Evolutionary conservation across 2,113 vertebrate genomes (phyloP).

Genomic region (Perca schrenkii): DNA sequence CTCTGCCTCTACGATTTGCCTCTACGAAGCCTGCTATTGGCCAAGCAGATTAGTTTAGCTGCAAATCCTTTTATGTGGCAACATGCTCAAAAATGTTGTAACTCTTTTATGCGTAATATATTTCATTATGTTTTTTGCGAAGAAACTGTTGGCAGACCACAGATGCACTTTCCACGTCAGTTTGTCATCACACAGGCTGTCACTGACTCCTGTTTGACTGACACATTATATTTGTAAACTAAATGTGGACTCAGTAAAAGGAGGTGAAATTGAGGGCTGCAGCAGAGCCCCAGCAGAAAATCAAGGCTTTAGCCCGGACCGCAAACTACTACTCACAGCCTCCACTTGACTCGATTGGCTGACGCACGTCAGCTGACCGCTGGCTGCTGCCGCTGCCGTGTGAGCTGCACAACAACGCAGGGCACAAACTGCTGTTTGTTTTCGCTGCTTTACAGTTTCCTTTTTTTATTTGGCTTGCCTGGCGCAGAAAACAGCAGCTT

Average conservation of each 20-base stretch:
- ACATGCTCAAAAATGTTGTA: slow-evolving; percentile 9
- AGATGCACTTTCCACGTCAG: slow-evolving; percentile 14
- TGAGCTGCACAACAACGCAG: slow-evolving; percentile 26
- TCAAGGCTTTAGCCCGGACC: slow-evolving; percentile 59
- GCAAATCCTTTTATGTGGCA: slow-evolving; percentile 12
- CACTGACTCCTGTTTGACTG: slow-evolving; percentile 43
- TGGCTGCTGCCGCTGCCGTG: slow-evolving; percentile 10
- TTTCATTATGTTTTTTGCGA: neutral
- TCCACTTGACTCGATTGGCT: slow-evolving; percentile 52
- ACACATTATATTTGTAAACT: slow-evolving; percentile 66
- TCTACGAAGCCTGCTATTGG: slow-evolving; percentile 2
- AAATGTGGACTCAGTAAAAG: slow-evolving; percentile 69
- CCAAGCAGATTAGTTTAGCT: slow-evolving; percentile 31
- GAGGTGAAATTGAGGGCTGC: slow-evolving; percentile 72
- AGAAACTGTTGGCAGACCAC: slow-evolving; percentile 12
- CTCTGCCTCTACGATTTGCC: neutral
- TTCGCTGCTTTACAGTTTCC: slow-evolving; percentile 15
- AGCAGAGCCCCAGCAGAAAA: slow-evolving; percentile 62
- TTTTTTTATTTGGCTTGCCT: slow-evolving; percentile 28
- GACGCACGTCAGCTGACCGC: slow-evolving; percentile 67
- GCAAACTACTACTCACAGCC: slow-evolving; percentile 67
- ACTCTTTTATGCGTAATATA: neutral
- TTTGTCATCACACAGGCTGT: slow-evolving; percentile 30
- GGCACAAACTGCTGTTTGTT: slow-evolving; percentile 43
- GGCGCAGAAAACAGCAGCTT: slow-evolving; percentile 22